These are phyloP conservation scores for Lagria hirta DNA, from an alignment of 2,888 invertebrate genomes.

Conservation along the genomic window DNA sequence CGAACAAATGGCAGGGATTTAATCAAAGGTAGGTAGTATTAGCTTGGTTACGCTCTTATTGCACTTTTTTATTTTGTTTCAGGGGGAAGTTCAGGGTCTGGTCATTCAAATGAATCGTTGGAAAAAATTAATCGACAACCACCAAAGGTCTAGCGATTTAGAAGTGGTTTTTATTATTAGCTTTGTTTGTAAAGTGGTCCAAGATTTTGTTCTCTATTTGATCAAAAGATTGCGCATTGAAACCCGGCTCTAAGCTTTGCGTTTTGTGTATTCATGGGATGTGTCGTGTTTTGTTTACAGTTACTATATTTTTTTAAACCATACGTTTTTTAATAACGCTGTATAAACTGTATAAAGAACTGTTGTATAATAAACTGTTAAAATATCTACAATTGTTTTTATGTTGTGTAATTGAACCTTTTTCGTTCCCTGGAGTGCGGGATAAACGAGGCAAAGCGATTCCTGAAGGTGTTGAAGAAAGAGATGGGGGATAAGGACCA, in stretches of 20 bases:
- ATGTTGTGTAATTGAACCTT: neutral
- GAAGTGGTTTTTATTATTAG: slow-evolving; percentile 31
- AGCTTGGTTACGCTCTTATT: slow-evolving; percentile 2
- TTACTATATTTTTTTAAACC: slow-evolving; percentile 26
- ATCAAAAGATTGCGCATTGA: slow-evolving; percentile 5
- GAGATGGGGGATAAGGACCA: too few relatives aligned
- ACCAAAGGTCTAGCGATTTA: slow-evolving; percentile 44
- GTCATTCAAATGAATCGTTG: slow-evolving; percentile 62
- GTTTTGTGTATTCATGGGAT: slow-evolving; percentile 6
- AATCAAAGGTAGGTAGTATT: slow-evolving; percentile 15
- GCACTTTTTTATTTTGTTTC: too few relatives aligned
- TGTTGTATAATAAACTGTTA: slow-evolving; percentile 37
- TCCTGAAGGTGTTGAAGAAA: too few relatives aligned
- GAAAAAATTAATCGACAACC: slow-evolving; percentile 50
- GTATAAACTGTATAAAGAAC: slow-evolving; percentile 45
- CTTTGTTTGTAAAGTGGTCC: slow-evolving; percentile 22
- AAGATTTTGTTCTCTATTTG: slow-evolving; percentile 9
- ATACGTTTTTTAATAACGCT: slow-evolving; percentile 29
- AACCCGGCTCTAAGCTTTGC: slow-evolving; percentile 11
- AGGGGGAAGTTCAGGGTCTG: slow-evolving; percentile 60
- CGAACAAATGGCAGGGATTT: slow-evolving; percentile 44
- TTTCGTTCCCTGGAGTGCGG: too few relatives aligned
- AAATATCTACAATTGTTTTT: slow-evolving; percentile 11
- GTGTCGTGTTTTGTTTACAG: slow-evolving; percentile 13
- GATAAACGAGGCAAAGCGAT: too few relatives aligned